Base-by-base conservation (phyloP, 2,113 vertebrate species). In the Bagarius yarrelli region DNA sequence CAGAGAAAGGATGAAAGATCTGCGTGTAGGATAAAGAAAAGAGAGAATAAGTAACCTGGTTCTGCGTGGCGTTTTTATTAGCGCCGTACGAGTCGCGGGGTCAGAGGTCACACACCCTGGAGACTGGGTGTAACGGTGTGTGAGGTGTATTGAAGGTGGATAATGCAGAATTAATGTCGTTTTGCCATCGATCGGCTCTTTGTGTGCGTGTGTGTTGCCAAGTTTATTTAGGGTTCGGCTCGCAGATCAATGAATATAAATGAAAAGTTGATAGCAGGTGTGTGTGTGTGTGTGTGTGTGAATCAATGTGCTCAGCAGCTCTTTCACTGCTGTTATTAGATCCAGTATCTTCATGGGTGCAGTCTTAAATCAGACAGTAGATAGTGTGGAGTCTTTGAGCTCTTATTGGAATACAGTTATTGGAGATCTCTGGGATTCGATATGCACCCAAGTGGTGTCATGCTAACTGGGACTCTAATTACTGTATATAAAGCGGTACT, bases 221-320 rank as follows among this genome's bases (percentile, higher is more conserved):
- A 95, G 96, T 97, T 96, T 98, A 96, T 97, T 95, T 96, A 95
- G 95, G 52, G 91, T 91, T 57, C 25, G 34, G 89, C 94, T 94
- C 93, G 95, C 94, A 91, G 94, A 94, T 95, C 95, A 95, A 98
- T 97, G 96, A 99, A 98, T 98, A 97, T 93, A 98, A 97, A 98
- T 97, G 96, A 94, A 91, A 94, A 94, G 94, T 96, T 98, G 95
- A 96, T 97, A 95, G 60, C 78, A 74, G 78, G 69, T 74, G 44
- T 76, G 18, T 61, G 40, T 80, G 61, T 61, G 44, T 64, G 70
- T 71, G 44, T 50, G 69, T 71, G 69, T 53, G 13, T 50, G n/a
- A 56, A 80, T 80, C 67, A 52, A 72, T 80, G 19, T 52, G 8
- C 69, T 57, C 34, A 57, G 34, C 52, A 32, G 32, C 36, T 2